These are phyloP conservation scores for Bombus haemorrhoidalis DNA, from an alignment of 1,140 invertebrate species.

Conservation along the genomic window DNA sequence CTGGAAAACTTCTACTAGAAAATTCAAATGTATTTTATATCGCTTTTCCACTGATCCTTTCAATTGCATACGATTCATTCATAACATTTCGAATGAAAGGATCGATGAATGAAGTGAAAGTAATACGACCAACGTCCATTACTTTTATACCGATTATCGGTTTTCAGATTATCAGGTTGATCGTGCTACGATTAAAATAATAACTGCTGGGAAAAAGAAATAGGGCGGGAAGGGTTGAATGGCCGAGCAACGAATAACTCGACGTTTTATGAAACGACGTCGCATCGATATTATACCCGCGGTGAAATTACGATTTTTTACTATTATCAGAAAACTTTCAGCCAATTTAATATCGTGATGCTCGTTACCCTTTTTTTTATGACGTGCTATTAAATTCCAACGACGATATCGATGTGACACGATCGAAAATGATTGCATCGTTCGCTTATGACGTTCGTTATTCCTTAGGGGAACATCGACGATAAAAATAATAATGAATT, in stretches of 20 bases:
- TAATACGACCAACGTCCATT: background rate
- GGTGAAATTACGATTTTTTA: conserved; percentile 19
- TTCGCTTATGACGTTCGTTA: background rate
- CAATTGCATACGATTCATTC: background rate
- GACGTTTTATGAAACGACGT: background rate
- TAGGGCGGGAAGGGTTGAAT: background rate
- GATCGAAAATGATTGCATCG: conserved; percentile 12
- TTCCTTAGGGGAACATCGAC: background rate
- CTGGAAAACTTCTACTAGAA: background rate
- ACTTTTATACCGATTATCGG: background rate
- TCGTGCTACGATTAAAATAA: conserved; percentile 16
- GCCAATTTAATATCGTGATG: conserved; percentile 39
- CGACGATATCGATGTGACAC: conserved; percentile 2
- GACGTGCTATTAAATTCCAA: conserved; percentile 34
- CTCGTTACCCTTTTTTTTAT: background rate
- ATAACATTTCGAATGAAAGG: background rate
- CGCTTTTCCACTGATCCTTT: background rate
- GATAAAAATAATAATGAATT: background rate
- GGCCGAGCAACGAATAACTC: background rate
- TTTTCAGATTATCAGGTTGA: background rate
- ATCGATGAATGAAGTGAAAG: background rate
- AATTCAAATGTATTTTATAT: background rate
- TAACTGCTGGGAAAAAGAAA: background rate
- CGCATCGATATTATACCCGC: conserved; percentile 12
- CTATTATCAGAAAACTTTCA: conserved; percentile 28